Conservation (phyloP, 2,113 vertebrate genomes). For the Dipodomys merriami region DNA sequence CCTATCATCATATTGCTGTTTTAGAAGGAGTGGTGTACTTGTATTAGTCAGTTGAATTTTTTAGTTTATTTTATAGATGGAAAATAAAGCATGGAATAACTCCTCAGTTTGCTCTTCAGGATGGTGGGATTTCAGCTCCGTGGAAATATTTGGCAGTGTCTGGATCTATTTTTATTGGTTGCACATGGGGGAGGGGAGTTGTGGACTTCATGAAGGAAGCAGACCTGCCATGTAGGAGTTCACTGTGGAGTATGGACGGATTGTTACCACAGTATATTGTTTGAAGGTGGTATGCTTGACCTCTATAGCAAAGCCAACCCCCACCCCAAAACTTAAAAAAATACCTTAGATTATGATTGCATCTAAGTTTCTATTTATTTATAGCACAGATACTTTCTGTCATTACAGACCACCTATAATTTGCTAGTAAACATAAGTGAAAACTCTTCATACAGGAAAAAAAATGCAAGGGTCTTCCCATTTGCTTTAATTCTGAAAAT, state of each 20-base stretch:
- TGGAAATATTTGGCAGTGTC: not conserved
- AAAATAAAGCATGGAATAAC: too few species aligned
- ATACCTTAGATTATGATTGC: not conserved
- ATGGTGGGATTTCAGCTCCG: not conserved
- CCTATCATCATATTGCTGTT: not conserved
- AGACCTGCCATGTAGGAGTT: not conserved
- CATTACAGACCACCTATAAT: not conserved
- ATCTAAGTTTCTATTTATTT: not conserved
- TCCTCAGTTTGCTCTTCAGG: not conserved
- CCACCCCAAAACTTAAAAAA: not conserved
- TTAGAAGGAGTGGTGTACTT: not conserved
- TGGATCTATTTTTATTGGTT: not conserved
- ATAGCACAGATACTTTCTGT: not conserved
- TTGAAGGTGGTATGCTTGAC: not conserved
- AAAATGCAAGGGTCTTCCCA: not conserved
- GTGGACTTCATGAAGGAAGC: too few species aligned
- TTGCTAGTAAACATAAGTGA: not conserved
- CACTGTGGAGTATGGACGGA: too few species aligned
- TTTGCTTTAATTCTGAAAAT: not conserved
- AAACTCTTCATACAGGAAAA: not conserved
- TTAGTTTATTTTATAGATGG: not conserved
- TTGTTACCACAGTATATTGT: not conserved
- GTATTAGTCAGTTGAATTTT: not conserved
- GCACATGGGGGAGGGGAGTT: not conserved
- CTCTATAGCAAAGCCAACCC: not conserved